These are phyloP conservation scores for Morpho deidamia DNA, from an alignment of 2,888 invertebrate species.

Conservation along the genomic window DNA sequence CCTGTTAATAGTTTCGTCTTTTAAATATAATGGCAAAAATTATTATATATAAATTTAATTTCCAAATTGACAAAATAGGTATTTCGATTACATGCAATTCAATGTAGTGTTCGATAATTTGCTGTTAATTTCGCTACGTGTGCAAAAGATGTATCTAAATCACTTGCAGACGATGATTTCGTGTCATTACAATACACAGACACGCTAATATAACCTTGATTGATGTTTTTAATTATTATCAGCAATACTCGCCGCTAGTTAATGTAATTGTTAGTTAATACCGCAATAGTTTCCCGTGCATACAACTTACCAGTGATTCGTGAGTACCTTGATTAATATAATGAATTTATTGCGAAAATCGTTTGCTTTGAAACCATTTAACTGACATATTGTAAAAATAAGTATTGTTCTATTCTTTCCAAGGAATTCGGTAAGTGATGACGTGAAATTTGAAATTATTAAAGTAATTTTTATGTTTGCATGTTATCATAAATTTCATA, in stretches of 20 bases:
- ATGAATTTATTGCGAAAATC: neutral
- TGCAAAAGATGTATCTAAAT: neutral
- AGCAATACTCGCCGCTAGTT: slow-evolving; percentile 1
- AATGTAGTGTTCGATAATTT: neutral
- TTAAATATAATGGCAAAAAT: too few relatives aligned
- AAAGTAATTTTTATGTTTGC: slow-evolving; percentile 7
- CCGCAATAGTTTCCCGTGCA: slow-evolving; percentile 17
- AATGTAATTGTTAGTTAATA: slow-evolving; percentile 9
- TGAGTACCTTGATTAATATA: neutral
- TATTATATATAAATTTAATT: too few relatives aligned
- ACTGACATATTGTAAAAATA: neutral
- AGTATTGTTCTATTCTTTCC: slow-evolving; percentile 8
- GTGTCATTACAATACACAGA: slow-evolving; percentile 5
- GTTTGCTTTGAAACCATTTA: too few relatives aligned
- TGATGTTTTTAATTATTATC: slow-evolving; percentile 16
- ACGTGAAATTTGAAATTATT: neutral
- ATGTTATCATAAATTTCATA: slow-evolving; percentile 12
- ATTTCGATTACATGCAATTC: too few relatives aligned
- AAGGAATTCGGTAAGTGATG: slow-evolving; percentile 21
- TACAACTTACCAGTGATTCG: neutral
- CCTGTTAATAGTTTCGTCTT: too few relatives aligned
- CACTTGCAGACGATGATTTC: neutral
- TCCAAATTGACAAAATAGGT: too few relatives aligned
- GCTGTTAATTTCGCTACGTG: neutral
- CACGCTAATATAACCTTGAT: slow-evolving; percentile 14